Evolutionary conservation across 2,113 vertebrate genomes (phyloP).

Genomic region (Pygoscelis adeliae): DNA sequence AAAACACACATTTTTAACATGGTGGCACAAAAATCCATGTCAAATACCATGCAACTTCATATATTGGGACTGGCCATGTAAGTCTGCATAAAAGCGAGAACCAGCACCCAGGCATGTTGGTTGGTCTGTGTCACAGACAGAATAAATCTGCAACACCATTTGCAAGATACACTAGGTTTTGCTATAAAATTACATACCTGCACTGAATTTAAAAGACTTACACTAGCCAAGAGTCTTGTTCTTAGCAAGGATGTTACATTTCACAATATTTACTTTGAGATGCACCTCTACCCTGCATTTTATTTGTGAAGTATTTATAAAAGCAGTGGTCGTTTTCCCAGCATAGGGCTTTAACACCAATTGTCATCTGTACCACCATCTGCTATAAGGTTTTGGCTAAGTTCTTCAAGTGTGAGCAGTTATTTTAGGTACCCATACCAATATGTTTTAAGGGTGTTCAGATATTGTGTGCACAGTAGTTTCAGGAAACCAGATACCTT

Average conservation of each 20-base stretch:
- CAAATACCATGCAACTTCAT: not conserved
- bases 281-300: not conserved
- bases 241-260: not conserved
- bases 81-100: not conserved
- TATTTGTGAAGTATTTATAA: not conserved
- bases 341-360: not conserved
- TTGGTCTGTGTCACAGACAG: not conserved
- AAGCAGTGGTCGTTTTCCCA: not conserved
- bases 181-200: not conserved
- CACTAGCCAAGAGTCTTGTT: not conserved
- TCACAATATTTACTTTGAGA: not conserved
- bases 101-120: not conserved
- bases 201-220: not conserved
- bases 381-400: not conserved
- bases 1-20: not conserved
- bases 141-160: not conserved
- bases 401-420: not conserved
- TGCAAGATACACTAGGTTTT: not conserved
- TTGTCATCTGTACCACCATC: not conserved
- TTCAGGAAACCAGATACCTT: not conserved
- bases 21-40: not conserved
- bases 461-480: not conserved
- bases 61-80: not conserved
- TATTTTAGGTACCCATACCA: not conserved
- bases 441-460: not conserved